phyloP scores from a whole-genome alignment of 2,888 invertebrate species.

The Plebejus anna region DNA sequence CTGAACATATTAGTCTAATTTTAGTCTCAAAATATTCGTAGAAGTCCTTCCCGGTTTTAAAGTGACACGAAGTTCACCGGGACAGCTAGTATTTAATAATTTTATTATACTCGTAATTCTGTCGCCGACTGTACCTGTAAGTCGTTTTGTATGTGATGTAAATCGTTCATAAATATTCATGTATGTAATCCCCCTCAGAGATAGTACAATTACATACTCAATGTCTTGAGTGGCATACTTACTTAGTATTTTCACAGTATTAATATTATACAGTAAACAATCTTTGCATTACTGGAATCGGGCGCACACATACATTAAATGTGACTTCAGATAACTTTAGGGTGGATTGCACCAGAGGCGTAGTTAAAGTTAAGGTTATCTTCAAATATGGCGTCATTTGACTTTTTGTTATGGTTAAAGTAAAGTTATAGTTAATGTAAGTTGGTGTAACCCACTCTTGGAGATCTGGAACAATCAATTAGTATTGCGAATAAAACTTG shows the following conservation, averaged over 20 bases:
- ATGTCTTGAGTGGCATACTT: background rate
- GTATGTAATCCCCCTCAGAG: background rate
- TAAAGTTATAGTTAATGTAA: no score
- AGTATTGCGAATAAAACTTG: no score
- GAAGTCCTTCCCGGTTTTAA: no score
- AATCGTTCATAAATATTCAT: constrained; percentile 12
- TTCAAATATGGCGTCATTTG: no score
- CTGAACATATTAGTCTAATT: no score
- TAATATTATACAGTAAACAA: background rate
- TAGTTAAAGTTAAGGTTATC: no score
- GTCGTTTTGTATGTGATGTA: constrained; percentile 7
- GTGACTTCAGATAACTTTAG: background rate
- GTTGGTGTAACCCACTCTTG: no score
- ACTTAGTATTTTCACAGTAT: background rate
- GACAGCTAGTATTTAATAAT: no score
- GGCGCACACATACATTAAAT: background rate
- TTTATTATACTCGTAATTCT: background rate
- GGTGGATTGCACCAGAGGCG: no score
- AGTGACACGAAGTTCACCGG: no score
- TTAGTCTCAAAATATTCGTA: no score
- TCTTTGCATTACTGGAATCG: background rate
- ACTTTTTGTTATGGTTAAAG: no score
- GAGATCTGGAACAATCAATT: background rate
- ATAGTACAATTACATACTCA: background rate
- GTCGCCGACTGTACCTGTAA: background rate